Percentiles rank a stretch among this genome's conserved stretches.
Evolutionary conservation across 2,888 invertebrate species (phyloP).

Genomic region (Sesia apiformis): DNA sequence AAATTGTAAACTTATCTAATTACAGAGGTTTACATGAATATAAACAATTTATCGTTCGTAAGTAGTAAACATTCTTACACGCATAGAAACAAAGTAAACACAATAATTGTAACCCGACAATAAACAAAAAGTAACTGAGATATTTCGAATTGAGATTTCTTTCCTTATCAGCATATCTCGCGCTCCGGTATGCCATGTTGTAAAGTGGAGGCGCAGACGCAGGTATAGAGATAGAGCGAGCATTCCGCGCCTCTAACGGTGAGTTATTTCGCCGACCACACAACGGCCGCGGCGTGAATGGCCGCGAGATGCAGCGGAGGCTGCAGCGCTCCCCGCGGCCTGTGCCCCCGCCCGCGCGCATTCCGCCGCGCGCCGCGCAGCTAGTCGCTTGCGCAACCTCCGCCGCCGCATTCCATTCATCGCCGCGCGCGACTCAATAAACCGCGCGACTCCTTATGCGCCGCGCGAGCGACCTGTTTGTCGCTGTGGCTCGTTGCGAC

Average conservation of each 20-base stretch:
- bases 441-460: slow-evolving; percentile 10
- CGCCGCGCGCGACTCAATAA: slow-evolving; percentile 34
- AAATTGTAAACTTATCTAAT: too few species aligned
- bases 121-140: too few species aligned
- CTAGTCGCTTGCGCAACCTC: slow-evolving; percentile 66
- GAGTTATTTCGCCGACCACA: slow-evolving; percentile 64
- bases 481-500: slow-evolving; percentile 8
- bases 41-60: too few species aligned
- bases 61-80: too few species aligned
- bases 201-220: slow-evolving; percentile 21
- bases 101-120: too few species aligned
- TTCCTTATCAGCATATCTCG: slow-evolving; percentile 14
- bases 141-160: too few species aligned
- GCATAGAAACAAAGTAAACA: too few species aligned
- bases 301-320: slow-evolving; percentile 64
- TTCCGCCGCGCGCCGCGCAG: slow-evolving; percentile 19
- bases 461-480: slow-evolving; percentile 1
- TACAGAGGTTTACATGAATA: too few species aligned
- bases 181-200: slow-evolving; percentile 28
- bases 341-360: slow-evolving; percentile 14
- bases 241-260: slow-evolving; percentile 70
- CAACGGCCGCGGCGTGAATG: slow-evolving; percentile 61
- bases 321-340: slow-evolving; percentile 49
- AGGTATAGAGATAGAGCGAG: slow-evolving; percentile 59
- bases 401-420: slow-evolving; percentile 71